Evolutionary conservation across 1,140 invertebrate genomes (phyloP).

Genomic region (Scaptomyza graminum): DNA sequence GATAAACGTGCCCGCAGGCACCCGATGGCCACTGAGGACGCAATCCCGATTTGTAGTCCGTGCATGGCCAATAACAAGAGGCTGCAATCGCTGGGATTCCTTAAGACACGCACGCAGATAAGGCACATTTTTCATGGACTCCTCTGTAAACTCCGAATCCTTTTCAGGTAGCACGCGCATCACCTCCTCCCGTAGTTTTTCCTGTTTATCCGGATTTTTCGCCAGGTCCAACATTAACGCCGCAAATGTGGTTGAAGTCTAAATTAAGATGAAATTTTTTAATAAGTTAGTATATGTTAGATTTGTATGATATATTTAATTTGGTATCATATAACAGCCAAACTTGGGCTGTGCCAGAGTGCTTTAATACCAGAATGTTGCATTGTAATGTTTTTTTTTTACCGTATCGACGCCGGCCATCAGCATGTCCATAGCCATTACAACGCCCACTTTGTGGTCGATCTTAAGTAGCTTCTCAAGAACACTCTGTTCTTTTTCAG

Average conservation of each 20-base stretch:
- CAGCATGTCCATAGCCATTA: conserved; percentile 82
- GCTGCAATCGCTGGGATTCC: conserved; percentile 86
- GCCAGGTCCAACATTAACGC: conserved; percentile 84
- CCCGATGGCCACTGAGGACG: conserved; percentile 85
- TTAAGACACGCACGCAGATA: conserved; percentile 88
- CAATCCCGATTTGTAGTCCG: conserved; percentile 85
- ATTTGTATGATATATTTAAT: neutral
- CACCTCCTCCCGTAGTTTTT: conserved; percentile 88
- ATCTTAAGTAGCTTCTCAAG: conserved; percentile 83
- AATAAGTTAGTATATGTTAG: neutral
- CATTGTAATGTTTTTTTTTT: conserved; percentile 1
- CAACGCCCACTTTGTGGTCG: conserved; percentile 83
- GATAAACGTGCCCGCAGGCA: conserved; percentile 86
- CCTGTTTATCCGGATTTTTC: conserved; percentile 87
- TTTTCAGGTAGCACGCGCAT: conserved; percentile 84
- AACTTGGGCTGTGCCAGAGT: too few species aligned
- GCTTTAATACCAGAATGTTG: too few species aligned
- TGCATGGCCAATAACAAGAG: conserved; percentile 85
- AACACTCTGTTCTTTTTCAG: conserved; percentile 62
- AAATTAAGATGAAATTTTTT: neutral
- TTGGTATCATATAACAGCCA: too few species aligned
- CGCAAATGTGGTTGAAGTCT: conserved; percentile 59
- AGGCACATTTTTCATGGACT: conserved; percentile 85
- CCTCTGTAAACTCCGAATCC: conserved; percentile 84
- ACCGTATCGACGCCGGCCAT: conserved; percentile 79